These are phyloP conservation scores for Nyctibius grandis DNA, from an alignment of 2,797 vertebrate species.

Conservation along the genomic window DNA sequence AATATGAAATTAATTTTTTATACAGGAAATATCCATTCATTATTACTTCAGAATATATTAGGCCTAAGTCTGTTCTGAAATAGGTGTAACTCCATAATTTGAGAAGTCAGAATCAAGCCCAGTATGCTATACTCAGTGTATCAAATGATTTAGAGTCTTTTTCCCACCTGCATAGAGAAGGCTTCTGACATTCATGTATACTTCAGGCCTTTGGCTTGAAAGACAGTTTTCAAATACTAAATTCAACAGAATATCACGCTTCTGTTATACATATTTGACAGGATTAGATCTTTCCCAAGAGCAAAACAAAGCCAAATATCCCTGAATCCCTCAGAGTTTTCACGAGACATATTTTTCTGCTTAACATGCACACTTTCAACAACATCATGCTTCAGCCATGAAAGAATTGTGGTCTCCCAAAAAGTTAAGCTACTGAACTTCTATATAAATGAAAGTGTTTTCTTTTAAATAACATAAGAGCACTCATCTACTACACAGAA, in stretches of 20 bases:
- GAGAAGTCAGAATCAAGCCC: not conserved
- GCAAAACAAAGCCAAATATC: not conserved
- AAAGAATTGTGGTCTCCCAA: not conserved
- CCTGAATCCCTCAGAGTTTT: not conserved
- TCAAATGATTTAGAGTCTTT: not conserved
- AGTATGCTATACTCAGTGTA: not conserved
- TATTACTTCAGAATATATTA: not conserved
- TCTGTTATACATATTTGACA: not conserved
- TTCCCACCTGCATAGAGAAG: not conserved
- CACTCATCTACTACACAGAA: not conserved
- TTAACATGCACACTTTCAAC: not conserved
- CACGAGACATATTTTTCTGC: not conserved
- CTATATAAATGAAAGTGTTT: not conserved
- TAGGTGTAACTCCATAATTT: not conserved
- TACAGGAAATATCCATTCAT: not conserved
- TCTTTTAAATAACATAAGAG: not conserved
- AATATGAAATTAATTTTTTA: not conserved
- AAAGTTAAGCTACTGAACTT: not conserved
- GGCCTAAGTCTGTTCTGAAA: not conserved
- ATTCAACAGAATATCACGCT: not conserved
- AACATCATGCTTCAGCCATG: not conserved
- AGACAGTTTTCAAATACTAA: not conserved
- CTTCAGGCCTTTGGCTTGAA: not conserved
- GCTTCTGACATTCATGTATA: not conserved
- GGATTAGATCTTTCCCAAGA: not conserved